These are phyloP conservation scores for Catharus ustulatus DNA, from an alignment of 2,797 vertebrate species.

Conservation along the genomic window DNA sequence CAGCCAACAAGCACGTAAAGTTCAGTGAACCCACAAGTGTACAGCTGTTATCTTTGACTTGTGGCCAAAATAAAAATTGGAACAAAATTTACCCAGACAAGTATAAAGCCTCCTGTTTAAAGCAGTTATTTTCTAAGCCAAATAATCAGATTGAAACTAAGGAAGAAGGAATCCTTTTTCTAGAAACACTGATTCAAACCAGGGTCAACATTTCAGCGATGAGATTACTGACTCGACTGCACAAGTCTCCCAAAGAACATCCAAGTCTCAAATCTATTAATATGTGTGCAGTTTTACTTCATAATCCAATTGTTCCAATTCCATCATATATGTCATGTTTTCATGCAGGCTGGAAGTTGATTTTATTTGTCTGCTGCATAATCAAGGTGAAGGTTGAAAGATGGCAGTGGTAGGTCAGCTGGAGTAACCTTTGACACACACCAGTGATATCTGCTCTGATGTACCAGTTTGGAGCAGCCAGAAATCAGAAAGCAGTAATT, in stretches of 20 bases:
- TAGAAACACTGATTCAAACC: conserved; percentile 69
- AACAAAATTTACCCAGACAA: conserved; percentile 79
- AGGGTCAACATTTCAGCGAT: conserved; percentile 67
- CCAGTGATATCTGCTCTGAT: background rate
- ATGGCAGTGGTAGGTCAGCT: background rate
- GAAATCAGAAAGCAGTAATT: background rate
- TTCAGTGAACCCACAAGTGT: conserved; percentile 90
- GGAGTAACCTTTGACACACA: background rate
- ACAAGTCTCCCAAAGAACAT: conserved; percentile 16
- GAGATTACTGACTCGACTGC: conserved; percentile 65
- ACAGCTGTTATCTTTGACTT: conserved; percentile 96
- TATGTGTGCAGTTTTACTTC: background rate
- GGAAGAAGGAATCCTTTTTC: conserved; percentile 70
- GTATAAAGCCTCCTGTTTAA: conserved; percentile 81
- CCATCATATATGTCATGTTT: background rate
- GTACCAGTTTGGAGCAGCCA: background rate
- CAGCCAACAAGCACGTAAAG: conserved; percentile 85
- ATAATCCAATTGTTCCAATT: conserved; percentile 31
- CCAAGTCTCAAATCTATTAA: background rate
- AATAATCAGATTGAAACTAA: conserved; percentile 76
- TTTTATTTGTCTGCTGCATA: conserved; percentile 8
- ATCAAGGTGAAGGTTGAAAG: background rate
- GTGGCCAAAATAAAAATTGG: conserved; percentile 90
- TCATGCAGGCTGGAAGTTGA: background rate
- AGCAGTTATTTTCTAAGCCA: conserved; percentile 75